Base-by-base conservation (phyloP, 2,113 vertebrate genomes). In the Seriola quinqueradiata region DNA sequence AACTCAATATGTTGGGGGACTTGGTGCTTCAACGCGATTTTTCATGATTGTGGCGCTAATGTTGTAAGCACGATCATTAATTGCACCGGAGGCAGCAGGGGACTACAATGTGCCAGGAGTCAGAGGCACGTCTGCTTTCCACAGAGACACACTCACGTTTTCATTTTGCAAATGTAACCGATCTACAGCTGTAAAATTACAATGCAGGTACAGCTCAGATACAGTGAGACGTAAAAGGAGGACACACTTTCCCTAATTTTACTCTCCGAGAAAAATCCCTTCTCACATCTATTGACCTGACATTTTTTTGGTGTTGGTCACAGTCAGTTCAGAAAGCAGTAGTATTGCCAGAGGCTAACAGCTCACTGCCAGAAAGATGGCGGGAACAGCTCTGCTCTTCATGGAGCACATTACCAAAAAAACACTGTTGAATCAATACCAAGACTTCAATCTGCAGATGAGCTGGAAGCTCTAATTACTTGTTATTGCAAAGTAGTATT, bases 1-100 rank as follows among this genome's bases (percentile, higher is more conserved):
- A 82, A 70, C 64, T 78, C 75, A 82, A 83, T 90, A 74, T 89
- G 84, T 83, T 84, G 38, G 79, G 75, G 72, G 74, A 70, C 82
- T 79, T 42, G 4, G 58, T 46, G 67, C 79, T 83, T 89, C 28
- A 5, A 59, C 68, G 40, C 34, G 42, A 90, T 90, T 91, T 91
- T 85, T 90, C 79, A 89, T 87, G 70, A 88, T 74, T 84, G 76
- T 84, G 70, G 69, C n/a, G 40, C 76, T 88, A 88, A 92, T 90
- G 87, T 84, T 82, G 73, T 89, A 83, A 91, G 83, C 78, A 79
- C 79, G 79, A 89, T 90, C 78, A 89, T 92, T 91, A 91, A 92
- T 86, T 89, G 85, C 69, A 21, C 40, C 21, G 34, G 70, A 70
- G 55, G 66, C 28, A 32, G 68, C 65, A 34, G 44, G 85, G 58